A percentile compares a stretch with the other conserved stretches of the same genome.
Evolutionary conservation across 2,113 vertebrate genomes (phyloP).

Genomic region (Pedionomus torquatus): DNA sequence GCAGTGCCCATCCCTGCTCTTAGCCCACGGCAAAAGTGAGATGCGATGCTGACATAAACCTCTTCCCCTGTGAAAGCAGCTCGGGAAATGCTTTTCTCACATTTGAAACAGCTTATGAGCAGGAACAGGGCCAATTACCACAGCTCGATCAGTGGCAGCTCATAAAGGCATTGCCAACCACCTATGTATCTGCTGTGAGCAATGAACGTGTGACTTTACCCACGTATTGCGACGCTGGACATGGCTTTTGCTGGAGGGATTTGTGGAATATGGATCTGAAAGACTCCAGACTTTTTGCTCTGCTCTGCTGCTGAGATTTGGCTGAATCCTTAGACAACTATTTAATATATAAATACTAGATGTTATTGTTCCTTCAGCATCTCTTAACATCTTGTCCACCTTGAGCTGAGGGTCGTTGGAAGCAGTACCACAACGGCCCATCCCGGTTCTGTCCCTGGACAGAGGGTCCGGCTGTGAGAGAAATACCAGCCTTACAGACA

Average conservation of each 20-base stretch:
- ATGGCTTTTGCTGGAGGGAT: background rate
- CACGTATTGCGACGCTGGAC: rapidly evolving
- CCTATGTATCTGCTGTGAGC: background rate
- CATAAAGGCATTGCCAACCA: background rate
- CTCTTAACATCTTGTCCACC: background rate
- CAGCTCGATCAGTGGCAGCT: background rate
- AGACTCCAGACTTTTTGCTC: background rate
- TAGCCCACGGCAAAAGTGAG: background rate
- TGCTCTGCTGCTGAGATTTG: background rate
- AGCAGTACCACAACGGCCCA: background rate
- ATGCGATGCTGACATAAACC: background rate
- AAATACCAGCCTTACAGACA: background rate
- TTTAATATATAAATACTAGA: background rate
- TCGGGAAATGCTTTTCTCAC: background rate
- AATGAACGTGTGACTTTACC: background rate
- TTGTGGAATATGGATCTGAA: background rate
- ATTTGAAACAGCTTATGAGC: background rate
- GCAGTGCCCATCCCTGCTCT: background rate
- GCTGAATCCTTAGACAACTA: background rate
- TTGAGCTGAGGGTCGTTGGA: background rate
- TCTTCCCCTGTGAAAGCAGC: background rate
- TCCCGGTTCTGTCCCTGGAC: background rate
- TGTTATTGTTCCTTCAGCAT: background rate
- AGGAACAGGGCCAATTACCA: background rate
- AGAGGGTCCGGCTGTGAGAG: background rate